Evolutionary conservation across 1,140 invertebrate genomes (phyloP), one percentile per base, ranked within the genome.

Genomic region (Hydropsyche tenuis): DNA sequence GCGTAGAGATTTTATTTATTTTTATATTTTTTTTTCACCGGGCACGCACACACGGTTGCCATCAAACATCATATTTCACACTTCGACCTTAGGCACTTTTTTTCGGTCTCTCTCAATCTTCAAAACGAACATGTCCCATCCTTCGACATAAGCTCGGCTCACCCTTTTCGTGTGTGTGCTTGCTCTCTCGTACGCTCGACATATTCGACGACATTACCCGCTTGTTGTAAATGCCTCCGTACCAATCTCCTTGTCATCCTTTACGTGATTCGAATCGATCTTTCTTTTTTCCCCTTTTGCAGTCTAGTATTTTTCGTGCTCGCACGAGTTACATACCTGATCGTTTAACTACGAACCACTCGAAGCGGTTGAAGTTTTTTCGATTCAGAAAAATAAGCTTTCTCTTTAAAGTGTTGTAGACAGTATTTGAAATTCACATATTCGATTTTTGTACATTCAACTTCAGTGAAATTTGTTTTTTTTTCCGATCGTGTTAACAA

Each of bases 51-150:
- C 56, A 27, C 23, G n/a, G n/a, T n/a, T 14, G 2, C 56, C 22
- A 9, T 37, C 30, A 25, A 60, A 25, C 23, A 60, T 60, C 56
- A 60, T 60, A 60, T 60, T 60, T 60, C 56, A 60, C 56, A 60
- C 56, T 60, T 60, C 56, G 56, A 60, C 56, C 56, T 60, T 60
- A 37, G 30, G 30, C 30, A 9, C 9, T 37, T 37, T 37, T 37
- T 37, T 9, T 9, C 30, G 56, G 56, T 60, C 56, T 60, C 56
- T 60, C 56, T 60, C 23, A 60, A 60, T 60, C 56, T 60, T 25
- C 18, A 60, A 60, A 60, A 27, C 56, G 56, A 27, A 60, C 56
- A 60, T 25, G 56, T 60, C 56, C 23, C 56, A 20, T 25, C 23
- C 23, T 27, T 53, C 51, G 20, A 53, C 51, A 53, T 53, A 20